Conservation (phyloP, 2,888 invertebrate genomes). For the Ophion ventricosus region DNA sequence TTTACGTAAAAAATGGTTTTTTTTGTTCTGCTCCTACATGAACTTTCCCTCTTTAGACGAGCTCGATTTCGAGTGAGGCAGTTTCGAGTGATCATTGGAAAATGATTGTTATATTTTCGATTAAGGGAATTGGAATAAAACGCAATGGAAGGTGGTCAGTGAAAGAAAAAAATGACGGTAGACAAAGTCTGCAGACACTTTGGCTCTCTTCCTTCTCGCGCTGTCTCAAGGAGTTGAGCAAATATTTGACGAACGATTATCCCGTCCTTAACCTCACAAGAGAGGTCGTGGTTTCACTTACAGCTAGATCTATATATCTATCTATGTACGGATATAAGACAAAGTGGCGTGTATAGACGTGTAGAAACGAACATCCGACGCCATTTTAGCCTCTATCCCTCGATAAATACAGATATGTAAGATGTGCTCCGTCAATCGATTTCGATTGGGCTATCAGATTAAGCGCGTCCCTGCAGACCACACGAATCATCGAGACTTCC, state of each 20-base stretch:
- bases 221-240: background rate
- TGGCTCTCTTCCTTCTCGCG: background rate
- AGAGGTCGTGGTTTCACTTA: background rate
- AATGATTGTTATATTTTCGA: too few relatives aligned
- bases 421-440: constrained; percentile 24
- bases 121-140: too few relatives aligned
- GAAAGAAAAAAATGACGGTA: background rate
- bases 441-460: constrained; percentile 11
- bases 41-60: too few relatives aligned
- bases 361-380: background rate
- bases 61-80: too few relatives aligned
- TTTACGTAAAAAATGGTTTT: too few relatives aligned
- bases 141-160: background rate
- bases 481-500: constrained; percentile 4
- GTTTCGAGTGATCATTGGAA: too few relatives aligned
- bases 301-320: background rate
- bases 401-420: background rate
- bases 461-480: constrained; percentile 10
- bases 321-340: too few relatives aligned
- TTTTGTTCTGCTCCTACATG: too few relatives aligned
- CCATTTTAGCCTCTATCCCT: background rate
- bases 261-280: background rate
- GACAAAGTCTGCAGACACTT: background rate
- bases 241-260: constrained; percentile 34
- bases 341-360: background rate